A percentile compares a stretch with the other conserved stretches of the same genome.
Conservation (phyloP, 2,888 invertebrate genomes). For the Diogma glabrata region DNA sequence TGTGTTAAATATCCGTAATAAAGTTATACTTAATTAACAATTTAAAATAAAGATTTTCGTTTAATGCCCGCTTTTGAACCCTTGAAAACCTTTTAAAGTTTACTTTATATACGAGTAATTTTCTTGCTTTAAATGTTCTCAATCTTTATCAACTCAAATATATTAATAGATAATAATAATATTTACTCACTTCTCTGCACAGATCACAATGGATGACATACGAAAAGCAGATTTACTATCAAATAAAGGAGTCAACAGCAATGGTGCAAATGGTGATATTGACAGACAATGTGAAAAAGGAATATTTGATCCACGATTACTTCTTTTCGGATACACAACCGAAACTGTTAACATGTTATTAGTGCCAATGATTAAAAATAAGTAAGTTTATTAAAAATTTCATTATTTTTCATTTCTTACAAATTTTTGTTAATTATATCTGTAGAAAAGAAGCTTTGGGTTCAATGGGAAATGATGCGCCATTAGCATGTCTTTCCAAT, state of each 20-base stretch:
- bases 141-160: no score
- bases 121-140: no score
- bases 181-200: no score
- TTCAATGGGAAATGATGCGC: slow-evolving; percentile 99
- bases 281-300: slow-evolving; percentile 38
- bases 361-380: slow-evolving; percentile 91
- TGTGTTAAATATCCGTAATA: no score
- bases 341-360: slow-evolving; percentile 91
- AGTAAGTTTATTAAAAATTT: slow-evolving; percentile 58
- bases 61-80: no score
- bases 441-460: slow-evolving; percentile 96
- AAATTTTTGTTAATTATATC: neutral
- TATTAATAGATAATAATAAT: no score
- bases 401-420: neutral
- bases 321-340: slow-evolving; percentile 86
- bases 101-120: no score
- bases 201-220: slow-evolving; percentile 75
- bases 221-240: slow-evolving; percentile 46
- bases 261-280: slow-evolving; percentile 30
- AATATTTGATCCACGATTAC: slow-evolving; percentile 68
- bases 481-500: slow-evolving; percentile 89
- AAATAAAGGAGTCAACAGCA: slow-evolving; percentile 29
- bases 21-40: no score
- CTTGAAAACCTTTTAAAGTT: no score
- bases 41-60: no score